Evolutionary conservation across 1,140 invertebrate species (phyloP), one percentile per base, ranked within the genome.

Genomic region (Neoseiulus cucumeris): DNA sequence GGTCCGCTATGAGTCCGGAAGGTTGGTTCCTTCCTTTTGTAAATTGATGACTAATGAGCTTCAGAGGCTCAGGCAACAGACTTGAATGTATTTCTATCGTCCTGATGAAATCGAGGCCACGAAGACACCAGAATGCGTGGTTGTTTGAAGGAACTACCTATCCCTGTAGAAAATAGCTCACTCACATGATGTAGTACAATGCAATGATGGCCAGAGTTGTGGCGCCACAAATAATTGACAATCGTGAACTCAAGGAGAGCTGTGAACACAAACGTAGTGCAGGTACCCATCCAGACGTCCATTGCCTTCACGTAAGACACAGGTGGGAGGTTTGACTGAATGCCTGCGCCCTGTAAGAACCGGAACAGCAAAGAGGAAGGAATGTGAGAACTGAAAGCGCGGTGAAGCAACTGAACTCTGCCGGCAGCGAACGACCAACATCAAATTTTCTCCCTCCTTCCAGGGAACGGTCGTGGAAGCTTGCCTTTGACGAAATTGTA

Each of bases 221-320:
- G 80, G 44, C 87, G 79, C 81, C 87, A 89, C 72, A 89, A 87
- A 0, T 85, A 88, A 73, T 91, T 91, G 6, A 90, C 87, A 70
- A 89, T 87, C n/a, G 87, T 87, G 72, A 90, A 90, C 70, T 91
- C 87, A 0, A 89, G 83, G 72, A 91, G 80, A 6, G 87, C 87
- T 18, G 86, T 83, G 72, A 90, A 90, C 44, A 90, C 85, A 71
- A 90, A 89, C 66, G 83, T 82, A 0, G 83, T 86, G 72, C 87
- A 89, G 0, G 84, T 85, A n/a, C 89, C 76, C 87, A 91, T 91
- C 87, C 88, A 92, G 0, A 91, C 84, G 75, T 92, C 89, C 66
- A 92, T 90, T 0, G 89, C 89, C 76, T 91, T 91, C 0, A 91
- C 87, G 74, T 90, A 90, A 0, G 87, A 90, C 0, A 91, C 88